A percentile compares a stretch with the other conserved stretches of the same genome.
Conservation (phyloP, 2,888 invertebrate genomes). For the Dione vanillae region DNA sequence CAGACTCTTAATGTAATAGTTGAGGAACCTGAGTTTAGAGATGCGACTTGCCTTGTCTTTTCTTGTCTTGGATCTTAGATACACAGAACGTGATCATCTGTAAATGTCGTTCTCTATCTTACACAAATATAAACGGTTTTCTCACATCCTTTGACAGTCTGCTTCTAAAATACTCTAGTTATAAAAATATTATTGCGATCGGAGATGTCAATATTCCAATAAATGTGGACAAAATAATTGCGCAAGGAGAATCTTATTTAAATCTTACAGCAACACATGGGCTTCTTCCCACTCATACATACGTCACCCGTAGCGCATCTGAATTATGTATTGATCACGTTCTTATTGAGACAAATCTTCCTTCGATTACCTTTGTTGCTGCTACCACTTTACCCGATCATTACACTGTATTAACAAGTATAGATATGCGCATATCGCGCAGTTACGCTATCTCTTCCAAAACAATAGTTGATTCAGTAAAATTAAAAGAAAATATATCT, state of each 20-base stretch:
- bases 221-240: background rate
- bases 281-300: conserved; percentile 43
- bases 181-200: conserved; percentile 43
- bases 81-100: conserved; percentile 33
- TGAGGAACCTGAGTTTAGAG: conserved; percentile 41
- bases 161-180: too few species aligned
- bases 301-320: conserved; percentile 32
- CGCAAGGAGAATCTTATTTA: conserved; percentile 42
- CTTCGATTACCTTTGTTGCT: conserved; percentile 29
- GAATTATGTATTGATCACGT: conserved; percentile 46
- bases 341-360: conserved; percentile 43
- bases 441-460: too few species aligned
- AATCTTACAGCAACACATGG: conserved; percentile 45
- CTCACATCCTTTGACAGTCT: conserved; percentile 32
- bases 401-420: too few species aligned
- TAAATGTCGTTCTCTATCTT: conserved; percentile 41
- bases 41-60: conserved; percentile 46
- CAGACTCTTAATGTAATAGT: conserved; percentile 8
- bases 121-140: conserved; percentile 31
- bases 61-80: conserved; percentile 35
- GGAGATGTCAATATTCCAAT: conserved; percentile 47
- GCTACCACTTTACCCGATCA: conserved; percentile 38
- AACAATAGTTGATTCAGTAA: too few species aligned
- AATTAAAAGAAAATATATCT: too few species aligned
- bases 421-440: too few species aligned